Base-by-base conservation (phyloP, 2,888 invertebrate genomes). In the Boloria euphrosyne region DNA sequence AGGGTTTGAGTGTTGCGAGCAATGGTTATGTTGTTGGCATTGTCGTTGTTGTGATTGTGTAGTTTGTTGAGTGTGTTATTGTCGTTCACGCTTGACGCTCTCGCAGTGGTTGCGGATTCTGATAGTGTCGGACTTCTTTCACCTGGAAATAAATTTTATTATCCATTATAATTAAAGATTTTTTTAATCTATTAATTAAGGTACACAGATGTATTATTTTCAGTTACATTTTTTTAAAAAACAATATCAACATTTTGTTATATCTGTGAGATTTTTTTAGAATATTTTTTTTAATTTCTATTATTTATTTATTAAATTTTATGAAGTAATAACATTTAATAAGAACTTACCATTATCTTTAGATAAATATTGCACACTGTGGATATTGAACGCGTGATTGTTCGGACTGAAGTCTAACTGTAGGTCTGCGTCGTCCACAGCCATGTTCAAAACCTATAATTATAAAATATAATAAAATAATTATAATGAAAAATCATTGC, bases 341-440 rank as follows among this genome's bases (percentile, higher is more conserved):
- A 44, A 46, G n/a, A 49, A 76, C 85, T 93, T 85, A 89, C 95
- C 96, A 75, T 94, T 95, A 70, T 95, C 96, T 81, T 97, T 97
- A 62, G 97, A 96, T 73, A 97, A 95, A 81, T 97, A 97, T 80
- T 97, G 97, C 65, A 97, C 97, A 79, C 96, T 97, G 78, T 97
- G 97, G 78, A 97, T 93, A 73, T 96, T 97, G 80, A 97, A 97
- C 0, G 97, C 96, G 79, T 97, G 97, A 84, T 97, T 97, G 74
- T 96, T 96, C 3, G 90, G 76, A 84, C 97, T 97, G 81, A 97
- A 96, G 84, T 97, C 97, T 65, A 97, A 86, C 80, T 97, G 97
- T 46, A 97, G 83, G 81, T 97, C 97, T 68, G 96, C 95, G 76
- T 98, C 98, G 2, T 97, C 95, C 3, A 98, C 97, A 71, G 97